phyloP scores from a whole-genome alignment of 2,888 invertebrate species.

The Coelinius sp. region DNA sequence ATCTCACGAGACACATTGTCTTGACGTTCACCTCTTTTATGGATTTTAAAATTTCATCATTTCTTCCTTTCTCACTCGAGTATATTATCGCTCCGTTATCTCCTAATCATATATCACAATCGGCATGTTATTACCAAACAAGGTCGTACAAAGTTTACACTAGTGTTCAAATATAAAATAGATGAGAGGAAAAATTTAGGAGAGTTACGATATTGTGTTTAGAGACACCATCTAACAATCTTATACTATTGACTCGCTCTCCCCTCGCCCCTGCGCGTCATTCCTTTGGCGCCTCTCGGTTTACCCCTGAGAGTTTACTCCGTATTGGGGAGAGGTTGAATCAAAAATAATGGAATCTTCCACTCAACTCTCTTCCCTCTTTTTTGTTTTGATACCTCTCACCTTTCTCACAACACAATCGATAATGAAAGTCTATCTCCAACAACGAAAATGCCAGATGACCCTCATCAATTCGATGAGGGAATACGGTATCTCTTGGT shows the following conservation, averaged over 20 bases:
- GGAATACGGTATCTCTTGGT: neutral
- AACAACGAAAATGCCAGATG: neutral
- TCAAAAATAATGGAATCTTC: slow-evolving; percentile 21
- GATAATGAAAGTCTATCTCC: neutral
- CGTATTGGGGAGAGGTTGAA: neutral
- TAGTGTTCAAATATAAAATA: neutral
- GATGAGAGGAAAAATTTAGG: neutral
- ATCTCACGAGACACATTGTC: slow-evolving; percentile 19
- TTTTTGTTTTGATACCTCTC: neutral
- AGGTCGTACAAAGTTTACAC: neutral
- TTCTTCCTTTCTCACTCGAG: neutral
- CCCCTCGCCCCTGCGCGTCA: neutral
- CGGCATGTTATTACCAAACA: slow-evolving; percentile 4
- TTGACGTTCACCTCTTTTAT: neutral
- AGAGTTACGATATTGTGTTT: neutral
- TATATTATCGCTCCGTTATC: slow-evolving; percentile 14
- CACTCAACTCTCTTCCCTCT: neutral
- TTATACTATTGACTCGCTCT: neutral
- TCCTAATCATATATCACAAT: neutral
- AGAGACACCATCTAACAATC: neutral
- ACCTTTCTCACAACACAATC: neutral
- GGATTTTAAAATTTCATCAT: neutral
- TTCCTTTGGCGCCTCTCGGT: neutral
- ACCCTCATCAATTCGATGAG: neutral
- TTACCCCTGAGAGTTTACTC: neutral